These are phyloP conservation scores for Platysternon megacephalum DNA, from an alignment of 2,113 vertebrate genomes.

Conservation along the genomic window DNA sequence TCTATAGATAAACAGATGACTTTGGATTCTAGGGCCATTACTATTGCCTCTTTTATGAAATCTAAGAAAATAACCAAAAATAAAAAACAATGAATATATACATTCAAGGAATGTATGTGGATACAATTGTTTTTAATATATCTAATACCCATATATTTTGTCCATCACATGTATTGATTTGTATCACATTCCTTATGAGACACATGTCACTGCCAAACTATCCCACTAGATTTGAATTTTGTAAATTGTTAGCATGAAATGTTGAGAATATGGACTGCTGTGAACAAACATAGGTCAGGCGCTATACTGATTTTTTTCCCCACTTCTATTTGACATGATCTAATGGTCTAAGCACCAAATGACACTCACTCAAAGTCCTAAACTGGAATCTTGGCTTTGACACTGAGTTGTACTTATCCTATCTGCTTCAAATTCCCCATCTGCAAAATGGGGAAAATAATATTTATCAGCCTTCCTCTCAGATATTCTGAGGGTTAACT, in stretches of 20 bases:
- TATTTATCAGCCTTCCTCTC: neutral
- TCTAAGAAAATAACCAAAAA: neutral
- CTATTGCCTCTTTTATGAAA: neutral
- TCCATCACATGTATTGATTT: neutral
- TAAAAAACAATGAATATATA: neutral
- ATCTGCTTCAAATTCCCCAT: neutral
- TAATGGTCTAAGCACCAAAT: neutral
- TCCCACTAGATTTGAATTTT: neutral
- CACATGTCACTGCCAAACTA: neutral
- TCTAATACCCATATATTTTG: neutral
- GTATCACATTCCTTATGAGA: neutral
- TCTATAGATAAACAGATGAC: constrained; percentile 1
- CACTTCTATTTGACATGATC: neutral
- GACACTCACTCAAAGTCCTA: neutral
- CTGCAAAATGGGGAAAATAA: neutral
- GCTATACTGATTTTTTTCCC: neutral
- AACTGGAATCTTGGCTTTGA: neutral
- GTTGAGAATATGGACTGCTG: neutral
- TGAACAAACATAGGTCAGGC: neutral
- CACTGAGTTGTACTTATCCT: neutral
- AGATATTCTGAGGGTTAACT: neutral
- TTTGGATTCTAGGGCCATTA: constrained; percentile 12
- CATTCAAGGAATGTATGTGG: neutral
- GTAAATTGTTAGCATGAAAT: neutral
- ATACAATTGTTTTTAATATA: neutral